Evolutionary conservation across 2,797 vertebrate genomes (phyloP).

Genomic region (Oryzias sinensis): DNA sequence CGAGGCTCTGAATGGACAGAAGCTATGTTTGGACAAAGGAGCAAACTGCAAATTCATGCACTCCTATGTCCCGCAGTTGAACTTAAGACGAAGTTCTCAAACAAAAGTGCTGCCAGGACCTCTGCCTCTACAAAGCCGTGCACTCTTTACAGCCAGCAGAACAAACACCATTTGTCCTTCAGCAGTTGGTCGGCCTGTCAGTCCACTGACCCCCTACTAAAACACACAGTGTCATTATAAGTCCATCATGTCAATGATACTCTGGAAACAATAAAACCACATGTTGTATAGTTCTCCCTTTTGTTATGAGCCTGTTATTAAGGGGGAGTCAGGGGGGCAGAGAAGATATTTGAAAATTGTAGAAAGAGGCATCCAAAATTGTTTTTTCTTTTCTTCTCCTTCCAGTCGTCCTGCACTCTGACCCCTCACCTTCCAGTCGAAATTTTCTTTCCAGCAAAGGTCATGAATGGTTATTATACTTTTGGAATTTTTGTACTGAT

Average conservation of each 20-base stretch:
- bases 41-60: slow-evolving; percentile 5
- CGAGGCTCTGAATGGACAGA: background rate
- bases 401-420: background rate
- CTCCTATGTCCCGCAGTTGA: slow-evolving; percentile 5
- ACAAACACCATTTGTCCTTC: slow-evolving; percentile 43
- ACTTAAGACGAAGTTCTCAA: slow-evolving; percentile 11
- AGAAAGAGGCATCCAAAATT: too few species aligned
- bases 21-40: background rate
- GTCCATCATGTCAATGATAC: slow-evolving; percentile 28
- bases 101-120: background rate
- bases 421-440: slow-evolving; percentile 14
- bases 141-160: slow-evolving; percentile 16
- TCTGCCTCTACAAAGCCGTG: slow-evolving; percentile 10
- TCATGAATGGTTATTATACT: background rate
- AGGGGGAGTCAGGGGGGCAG: background rate
- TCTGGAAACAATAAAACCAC: slow-evolving; percentile 52
- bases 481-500: slow-evolving; percentile 15
- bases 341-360: too few species aligned
- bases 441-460: slow-evolving; percentile 19
- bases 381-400: too few species aligned
- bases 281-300: slow-evolving; percentile 10
- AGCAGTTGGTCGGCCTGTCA: slow-evolving; percentile 30
- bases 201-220: slow-evolving; percentile 35
- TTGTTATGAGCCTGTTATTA: slow-evolving; percentile 20
- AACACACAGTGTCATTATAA: slow-evolving; percentile 58